A percentile compares a stretch with the other conserved stretches of the same genome.
Evolutionary conservation across 2,797 vertebrate genomes (phyloP).

Genomic region (Thunnus albacares): DNA sequence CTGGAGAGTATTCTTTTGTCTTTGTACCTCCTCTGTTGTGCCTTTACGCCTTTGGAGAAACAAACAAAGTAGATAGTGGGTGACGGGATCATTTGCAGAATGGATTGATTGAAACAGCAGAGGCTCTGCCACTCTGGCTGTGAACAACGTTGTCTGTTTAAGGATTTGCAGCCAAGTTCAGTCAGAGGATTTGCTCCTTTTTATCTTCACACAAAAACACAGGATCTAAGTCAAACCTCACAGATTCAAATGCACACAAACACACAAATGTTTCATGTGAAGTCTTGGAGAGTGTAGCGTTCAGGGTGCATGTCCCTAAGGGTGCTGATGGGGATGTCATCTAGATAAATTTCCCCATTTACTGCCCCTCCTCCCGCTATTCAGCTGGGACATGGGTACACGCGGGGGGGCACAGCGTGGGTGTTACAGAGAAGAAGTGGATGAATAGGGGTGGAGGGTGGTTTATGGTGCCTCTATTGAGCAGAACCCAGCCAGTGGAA

Average conservation of each 20-base stretch:
- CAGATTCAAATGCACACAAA: slow-evolving; percentile 5
- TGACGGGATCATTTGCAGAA: slow-evolving; percentile 38
- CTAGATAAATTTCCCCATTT: slow-evolving; percentile 82
- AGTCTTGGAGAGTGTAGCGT: slow-evolving; percentile 34
- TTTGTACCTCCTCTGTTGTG: slow-evolving; percentile 42
- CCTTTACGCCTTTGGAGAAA: slow-evolving; percentile 14
- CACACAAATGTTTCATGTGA: slow-evolving; percentile 4
- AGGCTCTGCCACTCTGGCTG: slow-evolving; percentile 12
- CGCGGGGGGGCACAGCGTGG: slow-evolving; percentile 14
- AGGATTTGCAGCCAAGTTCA: slow-evolving; percentile 36
- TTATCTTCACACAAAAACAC: slow-evolving; percentile 26
- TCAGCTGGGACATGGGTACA: slow-evolving; percentile 68
- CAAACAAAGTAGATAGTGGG: slow-evolving; percentile 14
- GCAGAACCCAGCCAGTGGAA: slow-evolving; percentile 16
- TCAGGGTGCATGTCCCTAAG: slow-evolving; percentile 52
- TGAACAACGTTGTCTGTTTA: slow-evolving; percentile 29
- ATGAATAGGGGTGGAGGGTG: not conserved
- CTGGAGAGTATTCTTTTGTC: slow-evolving; percentile 23
- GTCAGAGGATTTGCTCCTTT: slow-evolving; percentile 22
- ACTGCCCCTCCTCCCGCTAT: slow-evolving; percentile 63
- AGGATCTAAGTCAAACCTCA: slow-evolving; percentile 8
- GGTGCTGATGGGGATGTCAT: slow-evolving; percentile 75
- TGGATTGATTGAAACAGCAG: slow-evolving; percentile 30
- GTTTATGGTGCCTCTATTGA: slow-evolving; percentile 13
- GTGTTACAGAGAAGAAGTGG: not conserved